Percentiles rank a stretch among this genome's conserved stretches.
Evolutionary conservation across 2,113 vertebrate genomes (phyloP).

Genomic region (Acrocephalus arundinaceus): DNA sequence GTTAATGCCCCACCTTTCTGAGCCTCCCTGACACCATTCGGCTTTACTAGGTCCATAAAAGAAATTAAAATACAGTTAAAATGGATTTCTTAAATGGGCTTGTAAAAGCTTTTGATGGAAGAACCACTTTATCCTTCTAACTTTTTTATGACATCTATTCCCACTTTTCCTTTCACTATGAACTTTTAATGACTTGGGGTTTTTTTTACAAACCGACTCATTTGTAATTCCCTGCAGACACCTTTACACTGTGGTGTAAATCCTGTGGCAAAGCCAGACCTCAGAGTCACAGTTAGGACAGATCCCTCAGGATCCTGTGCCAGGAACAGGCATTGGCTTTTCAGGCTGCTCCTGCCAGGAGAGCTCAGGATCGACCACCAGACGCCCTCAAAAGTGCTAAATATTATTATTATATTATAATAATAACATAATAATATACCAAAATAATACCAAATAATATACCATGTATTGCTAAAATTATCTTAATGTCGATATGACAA

Average conservation of each 20-base stretch:
- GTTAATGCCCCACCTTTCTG: background rate
- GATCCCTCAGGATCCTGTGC: background rate
- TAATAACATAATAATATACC: too few species aligned
- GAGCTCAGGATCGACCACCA: accelerated
- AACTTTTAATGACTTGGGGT: background rate
- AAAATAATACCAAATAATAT: too few species aligned
- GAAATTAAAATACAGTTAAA: slow-evolving; percentile 48
- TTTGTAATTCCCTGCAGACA: background rate
- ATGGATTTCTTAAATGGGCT: slow-evolving; percentile 23
- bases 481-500: too few species aligned
- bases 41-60: slow-evolving; percentile 44
- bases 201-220: background rate
- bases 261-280: background rate
- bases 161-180: background rate
- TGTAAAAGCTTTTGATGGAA: slow-evolving; percentile 30
- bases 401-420: background rate
- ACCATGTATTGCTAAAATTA: too few species aligned
- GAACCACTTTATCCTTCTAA: slow-evolving; percentile 36
- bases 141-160: slow-evolving; percentile 21
- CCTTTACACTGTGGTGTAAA: accelerated
- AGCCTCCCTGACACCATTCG: background rate
- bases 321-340: accelerated
- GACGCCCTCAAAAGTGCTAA: accelerated
- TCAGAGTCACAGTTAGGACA: background rate
- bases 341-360: background rate